Base-by-base conservation (phyloP, 2,113 vertebrate genomes). In the Tricholaema leucomelas region DNA sequence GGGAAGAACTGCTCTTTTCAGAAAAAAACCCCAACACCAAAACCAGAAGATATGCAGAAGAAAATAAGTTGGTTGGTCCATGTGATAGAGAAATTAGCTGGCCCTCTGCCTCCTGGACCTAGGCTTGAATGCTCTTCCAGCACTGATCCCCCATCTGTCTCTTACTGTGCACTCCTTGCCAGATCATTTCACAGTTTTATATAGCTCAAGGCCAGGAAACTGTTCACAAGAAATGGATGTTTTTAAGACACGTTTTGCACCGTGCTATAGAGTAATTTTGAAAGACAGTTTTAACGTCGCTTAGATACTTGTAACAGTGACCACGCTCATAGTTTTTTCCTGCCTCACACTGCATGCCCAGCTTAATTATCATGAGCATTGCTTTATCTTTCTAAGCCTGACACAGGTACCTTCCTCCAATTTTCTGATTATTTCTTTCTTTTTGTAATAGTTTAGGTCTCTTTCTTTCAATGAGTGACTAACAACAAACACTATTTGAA, bases 111-210 rank as follows among this genome's bases (percentile, higher is more conserved):
- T 91, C 30, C n/a, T 87, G 69, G 52, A 81, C 38, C 20, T 59
- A 59, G 48, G 81, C 64, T 80, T 88, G 86, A 82, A 88, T 79
- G 60, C 71, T 92, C 86, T 90, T 87, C 84, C 86, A 88, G 88
- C 86, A 88, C 91, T 70, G 88, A 82, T 42, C 93, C 27, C 56
- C 88, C 88, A 92, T 87, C 92, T 96, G 88, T 76, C 78, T 79
- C 83, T 54, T 36, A 25, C 31, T 76, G 50, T 3, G 8, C 31
- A 24, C 42, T 76, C 63, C 67, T 69, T 94, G 93, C 88, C 91
- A 94, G 67, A 87, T 58, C 78, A 71, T 91, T 96, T 93, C 84
- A 93, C 84, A 88, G 94, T 66, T 90, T 90, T 71, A 19, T 42
- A 66, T 73, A 10, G 12, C 86, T 88, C 40, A 79, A 93, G 84